Evolutionary conservation across 2,113 vertebrate species (phyloP).

Genomic region (Elephantulus edwardii): DNA sequence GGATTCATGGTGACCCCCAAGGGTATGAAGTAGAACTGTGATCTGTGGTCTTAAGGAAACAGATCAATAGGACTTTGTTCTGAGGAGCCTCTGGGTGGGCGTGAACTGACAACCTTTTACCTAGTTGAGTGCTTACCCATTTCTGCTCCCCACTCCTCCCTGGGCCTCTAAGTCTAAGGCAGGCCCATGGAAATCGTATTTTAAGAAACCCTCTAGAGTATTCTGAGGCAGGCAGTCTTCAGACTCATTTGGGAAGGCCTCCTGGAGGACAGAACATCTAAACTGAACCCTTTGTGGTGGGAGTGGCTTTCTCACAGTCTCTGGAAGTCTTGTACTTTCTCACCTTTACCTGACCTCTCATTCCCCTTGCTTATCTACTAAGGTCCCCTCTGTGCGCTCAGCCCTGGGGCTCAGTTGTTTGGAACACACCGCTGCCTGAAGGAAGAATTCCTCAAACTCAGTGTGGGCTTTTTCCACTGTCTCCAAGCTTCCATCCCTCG

Average conservation of each 20-base stretch:
- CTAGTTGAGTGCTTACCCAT: neutral
- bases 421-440: slow-evolving; percentile 88
- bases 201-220: neutral
- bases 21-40: neutral
- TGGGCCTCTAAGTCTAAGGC: neutral
- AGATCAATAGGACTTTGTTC: neutral
- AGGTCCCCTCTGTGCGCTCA: too few relatives aligned
- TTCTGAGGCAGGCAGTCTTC: neutral
- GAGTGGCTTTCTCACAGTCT: neutral
- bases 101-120: neutral
- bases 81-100: neutral
- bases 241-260: neutral
- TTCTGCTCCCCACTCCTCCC: neutral
- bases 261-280: neutral
- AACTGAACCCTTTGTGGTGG: neutral
- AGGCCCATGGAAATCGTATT: neutral
- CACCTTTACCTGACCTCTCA: neutral
- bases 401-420: neutral
- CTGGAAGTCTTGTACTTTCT: neutral
- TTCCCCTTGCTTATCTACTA: too few relatives aligned
- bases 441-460: slow-evolving; percentile 88
- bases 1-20: neutral
- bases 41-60: neutral
- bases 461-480: slow-evolving; percentile 80
- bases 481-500: slow-evolving; percentile 81